phyloP scores from a whole-genome alignment of 1,140 invertebrate genomes.

The Hylaeus anthracinus region DNA sequence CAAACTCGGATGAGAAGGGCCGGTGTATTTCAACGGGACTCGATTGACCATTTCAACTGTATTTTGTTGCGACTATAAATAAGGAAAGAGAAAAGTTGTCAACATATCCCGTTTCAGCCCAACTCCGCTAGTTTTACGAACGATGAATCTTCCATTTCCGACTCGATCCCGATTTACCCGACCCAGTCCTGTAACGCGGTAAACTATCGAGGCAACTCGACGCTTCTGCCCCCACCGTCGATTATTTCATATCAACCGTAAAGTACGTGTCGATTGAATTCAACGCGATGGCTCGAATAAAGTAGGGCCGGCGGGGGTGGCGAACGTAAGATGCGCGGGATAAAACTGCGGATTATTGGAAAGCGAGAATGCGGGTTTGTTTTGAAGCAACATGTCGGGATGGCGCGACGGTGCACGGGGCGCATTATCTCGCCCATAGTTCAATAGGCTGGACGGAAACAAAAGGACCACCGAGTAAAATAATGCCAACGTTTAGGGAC shows the following conservation, averaged over 20 bases:
- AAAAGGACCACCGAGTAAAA: slow-evolving; percentile 75
- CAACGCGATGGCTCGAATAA: slow-evolving; percentile 31
- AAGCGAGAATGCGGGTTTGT: slow-evolving; percentile 71
- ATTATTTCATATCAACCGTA: slow-evolving; percentile 48
- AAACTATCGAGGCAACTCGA: neutral
- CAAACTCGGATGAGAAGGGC: neutral
- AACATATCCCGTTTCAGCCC: neutral
- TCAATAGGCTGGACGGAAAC: slow-evolving; percentile 77
- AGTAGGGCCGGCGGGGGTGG: slow-evolving; percentile 23
- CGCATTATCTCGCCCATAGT: slow-evolving; percentile 75
- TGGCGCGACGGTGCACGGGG: slow-evolving; percentile 57
- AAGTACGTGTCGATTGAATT: slow-evolving; percentile 55
- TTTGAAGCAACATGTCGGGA: slow-evolving; percentile 68
- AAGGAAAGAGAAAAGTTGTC: too few relatives aligned
- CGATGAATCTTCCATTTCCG: neutral
- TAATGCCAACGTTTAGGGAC: slow-evolving; percentile 75
- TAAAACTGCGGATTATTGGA: slow-evolving; percentile 67
- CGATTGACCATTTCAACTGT: too few relatives aligned
- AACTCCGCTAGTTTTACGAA: neutral
- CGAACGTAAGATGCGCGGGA: slow-evolving; percentile 38
- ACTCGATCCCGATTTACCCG: slow-evolving; percentile 13
- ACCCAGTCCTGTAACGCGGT: neutral
- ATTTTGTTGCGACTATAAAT: too few relatives aligned
- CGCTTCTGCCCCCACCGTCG: slow-evolving; percentile 1
- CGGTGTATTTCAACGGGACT: too few relatives aligned